Percentiles rank a stretch among this genome's conserved stretches.
Evolutionary conservation across 2,113 vertebrate genomes (phyloP).

Genomic region (Myrmecobius fasciatus): DNA sequence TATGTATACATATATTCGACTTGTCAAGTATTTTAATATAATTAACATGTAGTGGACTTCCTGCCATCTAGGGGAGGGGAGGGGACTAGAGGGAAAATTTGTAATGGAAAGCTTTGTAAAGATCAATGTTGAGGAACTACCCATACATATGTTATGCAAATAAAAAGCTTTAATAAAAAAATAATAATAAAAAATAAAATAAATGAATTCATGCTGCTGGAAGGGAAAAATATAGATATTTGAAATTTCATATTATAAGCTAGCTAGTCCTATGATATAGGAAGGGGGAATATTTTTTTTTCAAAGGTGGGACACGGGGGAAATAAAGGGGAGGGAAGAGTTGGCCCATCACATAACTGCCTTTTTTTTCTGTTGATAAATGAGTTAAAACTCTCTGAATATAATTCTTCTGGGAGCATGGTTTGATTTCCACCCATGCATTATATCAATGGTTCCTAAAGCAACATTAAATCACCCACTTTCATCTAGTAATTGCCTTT

Average conservation of each 20-base stretch:
- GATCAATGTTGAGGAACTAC: too few relatives aligned
- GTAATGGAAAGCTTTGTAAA: too few relatives aligned
- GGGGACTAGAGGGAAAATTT: too few relatives aligned
- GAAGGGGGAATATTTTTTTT: background rate
- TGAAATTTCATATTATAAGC: background rate
- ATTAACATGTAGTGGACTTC: too few relatives aligned
- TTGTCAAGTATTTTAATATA: too few relatives aligned
- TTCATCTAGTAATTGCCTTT: conserved; percentile 50
- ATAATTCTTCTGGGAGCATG: background rate
- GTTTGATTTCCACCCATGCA: conserved; percentile 8
- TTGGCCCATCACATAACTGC: background rate
- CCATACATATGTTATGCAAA: too few relatives aligned
- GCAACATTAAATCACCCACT: conserved; percentile 15
- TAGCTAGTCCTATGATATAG: background rate
- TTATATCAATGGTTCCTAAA: conserved; percentile 33
- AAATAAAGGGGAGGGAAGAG: background rate
- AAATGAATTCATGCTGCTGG: too few relatives aligned
- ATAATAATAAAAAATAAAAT: too few relatives aligned
- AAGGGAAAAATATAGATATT: conserved; percentile 11
- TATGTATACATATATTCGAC: too few relatives aligned
- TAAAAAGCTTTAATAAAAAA: too few relatives aligned
- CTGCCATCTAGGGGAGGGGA: too few relatives aligned
- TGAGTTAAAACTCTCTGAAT: background rate
- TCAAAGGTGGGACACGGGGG: background rate
- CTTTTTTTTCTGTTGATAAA: background rate